Evolutionary conservation across 2,888 invertebrate genomes (phyloP), one percentile per base, ranked within the genome.

Genomic region (Epsilonema sp.): DNA sequence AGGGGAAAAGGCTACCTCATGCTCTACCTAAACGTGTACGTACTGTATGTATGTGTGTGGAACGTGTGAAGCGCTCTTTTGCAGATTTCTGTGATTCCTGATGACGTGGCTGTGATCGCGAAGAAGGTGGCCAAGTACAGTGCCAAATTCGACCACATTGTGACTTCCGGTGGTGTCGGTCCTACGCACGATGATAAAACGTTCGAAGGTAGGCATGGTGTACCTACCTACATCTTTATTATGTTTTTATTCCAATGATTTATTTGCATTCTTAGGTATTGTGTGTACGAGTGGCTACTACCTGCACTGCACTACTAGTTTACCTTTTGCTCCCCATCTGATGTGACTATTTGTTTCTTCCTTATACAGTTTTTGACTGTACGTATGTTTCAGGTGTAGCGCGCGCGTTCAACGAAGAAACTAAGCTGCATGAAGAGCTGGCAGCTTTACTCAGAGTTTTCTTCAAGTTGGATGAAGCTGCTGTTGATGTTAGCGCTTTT

Each of bases 151-250:
- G 73, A 74, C 40, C 75, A 76, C 65, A 80, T 81, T 8, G 71
- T 81, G 48, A 80, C 81, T 0, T 74, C 78, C 1, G 81, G 81
- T 21, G 81, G 81, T 26, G 76, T 80, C 51, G 80, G 80, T 16
- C 80, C 80, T 1, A 80, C 80, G 19, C 80, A 80, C 62, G 80
- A 80, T 66, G 80, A 80, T 64, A 69, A 78, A 55, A 80, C 80
- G 1, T 79, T 76, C 66, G 75, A 76, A 70, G 79, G 78, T 67
- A 48, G n/a, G n/a, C n/a, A n/a, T n/a, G n/a, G n/a, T n/a, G n/a
- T n/a, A n/a, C n/a, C n/a, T n/a, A n/a, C n/a, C n/a, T n/a, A n/a
- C n/a, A n/a, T n/a, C n/a, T n/a, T n/a, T n/a, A n/a, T n/a, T n/a
- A n/a, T n/a, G n/a, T n/a, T n/a, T n/a, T n/a, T n/a, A n/a, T n/a